Conservation (phyloP, 2,888 invertebrate genomes). For the Nebria salina region DNA sequence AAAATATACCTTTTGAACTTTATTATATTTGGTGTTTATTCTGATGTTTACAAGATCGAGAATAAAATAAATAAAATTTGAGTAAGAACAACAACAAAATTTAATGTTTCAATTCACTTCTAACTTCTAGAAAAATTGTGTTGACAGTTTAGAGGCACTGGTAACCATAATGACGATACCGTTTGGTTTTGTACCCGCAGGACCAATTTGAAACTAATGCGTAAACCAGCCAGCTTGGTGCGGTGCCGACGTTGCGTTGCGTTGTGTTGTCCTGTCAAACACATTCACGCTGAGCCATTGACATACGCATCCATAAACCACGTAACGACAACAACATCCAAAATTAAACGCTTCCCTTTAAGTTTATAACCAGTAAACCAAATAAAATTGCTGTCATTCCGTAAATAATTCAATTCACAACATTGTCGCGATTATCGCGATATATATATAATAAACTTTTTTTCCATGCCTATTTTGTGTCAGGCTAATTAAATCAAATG, state of each 20-base stretch:
- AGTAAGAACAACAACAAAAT: not conserved
- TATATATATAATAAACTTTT: not conserved
- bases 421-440: not conserved
- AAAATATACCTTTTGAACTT: too few relatives aligned
- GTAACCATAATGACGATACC: not conserved
- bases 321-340: conserved; percentile 12
- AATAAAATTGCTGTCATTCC: not conserved
- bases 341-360: conserved; percentile 11
- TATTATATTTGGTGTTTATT: too few relatives aligned
- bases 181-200: conserved; percentile 10
- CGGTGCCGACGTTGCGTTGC: not conserved
- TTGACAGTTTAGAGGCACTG: not conserved
- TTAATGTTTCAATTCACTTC: not conserved
- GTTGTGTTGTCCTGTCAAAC: conserved; percentile 10
- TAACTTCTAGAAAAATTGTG: not conserved
- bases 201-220: conserved; percentile 18
- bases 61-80: not conserved
- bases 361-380: not conserved
- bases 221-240: not conserved
- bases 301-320: conserved; percentile 8
- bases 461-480: not conserved
- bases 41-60: too few relatives aligned
- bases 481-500: not conserved
- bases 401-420: not conserved
- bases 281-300: conserved; percentile 7